Conservation (phyloP, 2,888 invertebrate species). For the Julus scanicus region DNA sequence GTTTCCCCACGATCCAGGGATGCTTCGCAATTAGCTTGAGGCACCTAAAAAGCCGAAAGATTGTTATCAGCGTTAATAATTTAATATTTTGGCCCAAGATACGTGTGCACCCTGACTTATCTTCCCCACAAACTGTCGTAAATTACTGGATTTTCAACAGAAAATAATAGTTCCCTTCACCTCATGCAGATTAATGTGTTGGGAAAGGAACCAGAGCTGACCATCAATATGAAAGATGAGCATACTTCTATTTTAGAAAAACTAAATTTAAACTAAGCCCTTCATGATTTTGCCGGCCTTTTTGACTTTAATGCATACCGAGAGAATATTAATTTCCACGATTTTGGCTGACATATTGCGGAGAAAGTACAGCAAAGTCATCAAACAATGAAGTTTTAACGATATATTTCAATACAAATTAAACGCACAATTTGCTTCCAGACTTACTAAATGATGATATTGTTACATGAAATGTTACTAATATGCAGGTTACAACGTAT, state of each 20-base stretch:
- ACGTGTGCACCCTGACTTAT: conserved; percentile 21
- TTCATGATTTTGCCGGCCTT: too few species aligned
- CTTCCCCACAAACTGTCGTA: conserved; percentile 31
- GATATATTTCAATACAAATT: too few species aligned
- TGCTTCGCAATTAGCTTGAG: background rate
- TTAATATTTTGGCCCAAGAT: conserved; percentile 26
- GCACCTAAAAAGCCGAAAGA: background rate
- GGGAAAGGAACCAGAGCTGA: background rate
- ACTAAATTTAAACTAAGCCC: background rate
- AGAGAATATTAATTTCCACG: too few species aligned
- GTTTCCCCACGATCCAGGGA: background rate
- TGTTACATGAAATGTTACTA: too few species aligned
- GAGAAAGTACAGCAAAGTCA: too few species aligned
- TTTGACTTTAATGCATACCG: too few species aligned
- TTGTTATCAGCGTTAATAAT: conserved; percentile 16
- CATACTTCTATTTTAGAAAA: background rate
- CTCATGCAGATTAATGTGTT: background rate
- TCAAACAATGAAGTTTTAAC: too few species aligned
- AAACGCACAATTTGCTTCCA: too few species aligned
- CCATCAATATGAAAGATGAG: background rate
- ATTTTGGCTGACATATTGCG: too few species aligned
- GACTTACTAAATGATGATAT: too few species aligned
- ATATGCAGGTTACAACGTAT: too few species aligned
- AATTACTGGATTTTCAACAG: conserved; percentile 26
- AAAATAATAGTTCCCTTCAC: conserved; percentile 25